A percentile compares a stretch with the other conserved stretches of the same genome.
Conservation (phyloP, 2,113 vertebrate genomes). For the Hippotragus niger region DNA sequence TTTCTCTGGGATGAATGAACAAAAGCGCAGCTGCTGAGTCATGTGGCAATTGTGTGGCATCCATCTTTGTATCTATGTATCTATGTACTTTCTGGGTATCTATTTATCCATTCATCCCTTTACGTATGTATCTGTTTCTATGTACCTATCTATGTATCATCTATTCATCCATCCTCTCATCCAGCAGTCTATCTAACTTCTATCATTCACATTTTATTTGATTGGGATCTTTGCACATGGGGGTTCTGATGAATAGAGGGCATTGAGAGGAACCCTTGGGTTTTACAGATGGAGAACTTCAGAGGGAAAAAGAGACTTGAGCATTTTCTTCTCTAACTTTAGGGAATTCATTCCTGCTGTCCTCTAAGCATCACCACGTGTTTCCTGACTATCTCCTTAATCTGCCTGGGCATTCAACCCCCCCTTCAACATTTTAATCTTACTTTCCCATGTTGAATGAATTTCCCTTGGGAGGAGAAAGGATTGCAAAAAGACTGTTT, state of each 20-base stretch:
- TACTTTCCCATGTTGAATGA: not conserved
- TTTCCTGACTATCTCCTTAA: not conserved
- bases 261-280: not conserved
- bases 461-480: not conserved
- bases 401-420: not conserved
- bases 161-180: too few species aligned
- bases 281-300: not conserved
- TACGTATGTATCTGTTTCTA: not conserved
- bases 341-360: not conserved
- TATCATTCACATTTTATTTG: not conserved
- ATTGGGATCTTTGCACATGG: not conserved
- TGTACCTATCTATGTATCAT: too few species aligned
- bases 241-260: not conserved
- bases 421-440: not conserved
- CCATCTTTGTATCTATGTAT: not conserved
- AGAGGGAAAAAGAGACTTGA: not conserved
- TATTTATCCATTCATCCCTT: not conserved
- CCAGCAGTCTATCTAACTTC: too few species aligned
- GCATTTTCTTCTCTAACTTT: not conserved
- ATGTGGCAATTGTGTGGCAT: not conserved
- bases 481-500: not conserved
- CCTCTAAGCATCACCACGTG: fast-evolving
- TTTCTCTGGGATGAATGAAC: not conserved
- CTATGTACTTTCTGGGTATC: not conserved
- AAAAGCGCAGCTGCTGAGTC: not conserved